Conservation (phyloP, 2,113 vertebrate genomes). For the Mungos mungo region DNA sequence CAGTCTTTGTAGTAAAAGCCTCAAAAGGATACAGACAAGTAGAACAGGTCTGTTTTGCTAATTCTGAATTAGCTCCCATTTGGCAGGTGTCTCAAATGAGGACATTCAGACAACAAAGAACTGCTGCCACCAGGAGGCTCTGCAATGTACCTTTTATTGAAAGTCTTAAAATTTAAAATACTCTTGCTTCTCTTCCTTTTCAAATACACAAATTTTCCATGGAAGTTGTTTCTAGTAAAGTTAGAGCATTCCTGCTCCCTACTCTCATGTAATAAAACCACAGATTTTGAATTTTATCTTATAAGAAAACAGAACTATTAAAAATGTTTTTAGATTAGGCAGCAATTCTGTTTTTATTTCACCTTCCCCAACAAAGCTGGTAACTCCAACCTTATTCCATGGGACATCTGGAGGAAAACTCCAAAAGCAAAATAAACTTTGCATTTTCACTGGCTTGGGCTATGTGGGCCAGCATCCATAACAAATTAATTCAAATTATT, state of each 20-base stretch:
- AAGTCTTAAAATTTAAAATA: slow-evolving; percentile 40
- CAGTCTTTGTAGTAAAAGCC: not conserved
- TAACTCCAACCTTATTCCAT: not conserved
- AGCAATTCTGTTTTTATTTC: slow-evolving; percentile 53
- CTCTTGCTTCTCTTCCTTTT: slow-evolving; percentile 41
- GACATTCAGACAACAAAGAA: slow-evolving; percentile 59
- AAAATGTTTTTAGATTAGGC: not conserved
- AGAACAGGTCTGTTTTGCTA: slow-evolving; percentile 33
- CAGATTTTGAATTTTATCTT: slow-evolving; percentile 38
- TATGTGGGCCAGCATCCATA: not conserved
- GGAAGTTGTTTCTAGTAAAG: not conserved
- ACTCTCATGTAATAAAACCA: not conserved
- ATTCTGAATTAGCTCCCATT: slow-evolving; percentile 36
- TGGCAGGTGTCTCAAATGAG: slow-evolving; percentile 45
- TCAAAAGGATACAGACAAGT: not conserved
- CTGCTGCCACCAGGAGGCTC: slow-evolving; percentile 71
- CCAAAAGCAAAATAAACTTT: not conserved
- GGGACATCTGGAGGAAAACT: not conserved
- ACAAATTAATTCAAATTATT: slow-evolving; percentile 35
- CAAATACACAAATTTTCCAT: slow-evolving; percentile 36
- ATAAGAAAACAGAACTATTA: slow-evolving; percentile 6
- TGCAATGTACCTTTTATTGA: slow-evolving; percentile 48
- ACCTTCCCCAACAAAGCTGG: slow-evolving; percentile 1
- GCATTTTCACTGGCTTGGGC: not conserved
- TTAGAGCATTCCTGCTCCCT: not conserved